These are phyloP conservation scores for Pardalotus punctatus DNA, from an alignment of 2,113 vertebrate genomes.

Conservation along the genomic window DNA sequence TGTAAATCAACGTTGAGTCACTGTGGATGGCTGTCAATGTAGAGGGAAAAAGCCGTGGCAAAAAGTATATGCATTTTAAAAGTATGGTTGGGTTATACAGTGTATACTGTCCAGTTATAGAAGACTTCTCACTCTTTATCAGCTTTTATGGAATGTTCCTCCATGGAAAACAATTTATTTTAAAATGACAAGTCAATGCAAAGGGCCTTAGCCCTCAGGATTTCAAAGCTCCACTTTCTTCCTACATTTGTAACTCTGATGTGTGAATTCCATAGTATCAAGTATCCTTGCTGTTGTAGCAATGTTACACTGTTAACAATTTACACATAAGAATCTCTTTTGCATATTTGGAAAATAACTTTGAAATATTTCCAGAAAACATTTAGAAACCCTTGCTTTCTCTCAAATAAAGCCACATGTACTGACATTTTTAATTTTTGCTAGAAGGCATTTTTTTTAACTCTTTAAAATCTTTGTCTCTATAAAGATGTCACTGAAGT, in stretches of 20 bases:
- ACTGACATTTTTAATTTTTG: neutral
- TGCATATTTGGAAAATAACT: neutral
- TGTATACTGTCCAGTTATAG: neutral
- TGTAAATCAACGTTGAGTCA: neutral
- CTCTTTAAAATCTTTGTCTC: neutral
- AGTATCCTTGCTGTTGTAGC: neutral
- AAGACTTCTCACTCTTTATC: neutral
- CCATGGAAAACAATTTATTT: neutral
- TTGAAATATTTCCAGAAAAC: neutral
- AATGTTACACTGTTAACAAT: neutral
- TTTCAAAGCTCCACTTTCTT: neutral
- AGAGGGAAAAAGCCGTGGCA: neutral
- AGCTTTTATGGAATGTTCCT: neutral
- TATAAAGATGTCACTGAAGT: neutral
- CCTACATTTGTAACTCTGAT: neutral
- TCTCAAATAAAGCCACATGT: neutral
- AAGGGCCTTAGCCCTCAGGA: neutral
- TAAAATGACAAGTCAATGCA: neutral
- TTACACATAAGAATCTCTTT: neutral
- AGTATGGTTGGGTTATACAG: neutral
- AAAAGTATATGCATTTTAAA: neutral
- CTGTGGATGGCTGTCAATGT: neutral
- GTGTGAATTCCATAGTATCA: constrained; percentile 8
- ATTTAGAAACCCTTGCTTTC: neutral
- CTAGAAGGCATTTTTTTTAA: neutral